Percentiles rank a stretch among this genome's conserved stretches.
phyloP scores from a whole-genome alignment of 2,113 vertebrate genomes.

The Kobus ellipsiprymnus region DNA sequence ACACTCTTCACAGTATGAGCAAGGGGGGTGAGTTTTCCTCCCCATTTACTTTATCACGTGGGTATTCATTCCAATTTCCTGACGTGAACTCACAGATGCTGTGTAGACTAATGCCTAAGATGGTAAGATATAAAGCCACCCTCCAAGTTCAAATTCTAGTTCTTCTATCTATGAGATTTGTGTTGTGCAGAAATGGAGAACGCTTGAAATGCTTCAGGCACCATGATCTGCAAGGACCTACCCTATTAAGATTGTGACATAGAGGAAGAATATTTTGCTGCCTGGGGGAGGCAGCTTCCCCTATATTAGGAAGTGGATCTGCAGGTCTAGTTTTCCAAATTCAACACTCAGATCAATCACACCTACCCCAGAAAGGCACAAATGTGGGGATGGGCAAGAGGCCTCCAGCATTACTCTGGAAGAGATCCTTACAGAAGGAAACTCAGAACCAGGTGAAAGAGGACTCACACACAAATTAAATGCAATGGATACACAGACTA shows the following conservation, averaged over 20 bases:
- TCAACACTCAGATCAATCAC: not conserved
- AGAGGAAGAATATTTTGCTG: not conserved
- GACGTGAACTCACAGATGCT: not conserved
- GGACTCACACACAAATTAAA: not conserved
- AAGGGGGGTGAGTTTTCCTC: not conserved
- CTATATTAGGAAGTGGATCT: not conserved
- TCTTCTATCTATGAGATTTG: not conserved
- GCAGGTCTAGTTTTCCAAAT: not conserved
- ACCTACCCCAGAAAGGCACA: not conserved
- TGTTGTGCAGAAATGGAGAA: not conserved
- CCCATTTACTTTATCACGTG: not conserved
- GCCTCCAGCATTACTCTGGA: not conserved
- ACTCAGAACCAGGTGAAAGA: not conserved
- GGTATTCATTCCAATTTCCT: not conserved
- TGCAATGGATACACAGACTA: not conserved
- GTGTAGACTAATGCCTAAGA: not conserved
- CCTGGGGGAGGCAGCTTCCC: not conserved
- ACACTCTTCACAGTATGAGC: not conserved
- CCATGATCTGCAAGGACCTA: not conserved
- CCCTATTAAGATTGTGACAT: not conserved
- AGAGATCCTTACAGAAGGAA: not conserved
- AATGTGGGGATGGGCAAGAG: not conserved
- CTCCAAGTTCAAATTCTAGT: not conserved
- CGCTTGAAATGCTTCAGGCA: not conserved
- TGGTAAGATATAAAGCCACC: not conserved